A percentile compares a stretch with the other conserved stretches of the same genome.
Evolutionary conservation across 2,113 vertebrate species (phyloP).

Genomic region (Indri indri): DNA sequence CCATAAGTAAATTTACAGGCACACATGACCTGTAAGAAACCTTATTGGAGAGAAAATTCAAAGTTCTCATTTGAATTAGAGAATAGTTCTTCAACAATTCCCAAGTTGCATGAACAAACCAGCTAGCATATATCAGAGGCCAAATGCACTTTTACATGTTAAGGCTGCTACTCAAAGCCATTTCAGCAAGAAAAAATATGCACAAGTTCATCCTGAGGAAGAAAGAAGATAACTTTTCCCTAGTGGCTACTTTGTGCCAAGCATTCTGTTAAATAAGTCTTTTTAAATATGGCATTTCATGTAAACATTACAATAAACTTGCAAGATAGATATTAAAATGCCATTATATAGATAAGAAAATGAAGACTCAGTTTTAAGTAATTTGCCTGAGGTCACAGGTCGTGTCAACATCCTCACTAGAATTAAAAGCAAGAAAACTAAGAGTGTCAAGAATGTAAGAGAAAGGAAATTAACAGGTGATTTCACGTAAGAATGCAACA

Average conservation of each 20-base stretch:
- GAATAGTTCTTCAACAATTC: background rate
- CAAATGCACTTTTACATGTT: conserved; percentile 20
- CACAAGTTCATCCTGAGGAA: background rate
- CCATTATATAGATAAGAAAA: background rate
- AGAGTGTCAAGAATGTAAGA: background rate
- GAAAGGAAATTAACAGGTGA: background rate
- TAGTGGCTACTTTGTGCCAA: background rate
- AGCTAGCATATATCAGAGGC: background rate
- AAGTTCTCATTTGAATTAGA: background rate
- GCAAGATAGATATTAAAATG: background rate
- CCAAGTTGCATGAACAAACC: background rate
- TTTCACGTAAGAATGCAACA: background rate
- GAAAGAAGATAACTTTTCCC: background rate
- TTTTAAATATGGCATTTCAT: conserved; percentile 18
- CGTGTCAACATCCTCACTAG: background rate
- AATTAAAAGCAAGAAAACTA: background rate
- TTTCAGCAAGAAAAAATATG: background rate
- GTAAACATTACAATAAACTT: background rate
- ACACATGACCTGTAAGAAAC: background rate
- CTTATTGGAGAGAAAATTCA: background rate
- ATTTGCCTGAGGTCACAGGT: background rate
- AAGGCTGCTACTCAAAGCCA: conserved; percentile 17
- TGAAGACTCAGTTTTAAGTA: background rate
- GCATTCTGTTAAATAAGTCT: background rate
- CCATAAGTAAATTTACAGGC: background rate